Conservation (phyloP, 2,797 vertebrate species). For the Gymnoscopelus braueri region DNA sequence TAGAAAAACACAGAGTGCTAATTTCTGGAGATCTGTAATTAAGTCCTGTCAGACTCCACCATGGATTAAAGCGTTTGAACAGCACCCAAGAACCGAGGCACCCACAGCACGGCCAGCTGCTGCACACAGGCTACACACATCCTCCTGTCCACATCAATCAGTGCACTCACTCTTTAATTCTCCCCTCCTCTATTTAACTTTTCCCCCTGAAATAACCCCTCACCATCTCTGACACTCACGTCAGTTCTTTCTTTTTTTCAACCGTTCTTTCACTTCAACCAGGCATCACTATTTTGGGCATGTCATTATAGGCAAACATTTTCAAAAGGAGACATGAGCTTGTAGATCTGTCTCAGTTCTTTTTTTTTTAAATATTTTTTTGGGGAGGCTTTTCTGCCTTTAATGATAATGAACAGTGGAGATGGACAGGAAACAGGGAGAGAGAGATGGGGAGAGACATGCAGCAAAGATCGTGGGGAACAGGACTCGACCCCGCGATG, state of each 20-base stretch:
- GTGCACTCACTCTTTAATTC: conserved; percentile 33
- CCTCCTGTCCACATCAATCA: conserved; percentile 65
- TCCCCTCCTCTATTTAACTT: conserved; percentile 37
- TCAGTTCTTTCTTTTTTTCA: conserved; percentile 39
- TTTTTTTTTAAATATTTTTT: no score
- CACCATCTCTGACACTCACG: conserved; percentile 41
- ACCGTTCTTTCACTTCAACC: no score
- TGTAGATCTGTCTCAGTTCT: no score
- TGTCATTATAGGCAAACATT: no score
- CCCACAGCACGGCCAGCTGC: conserved; percentile 60
- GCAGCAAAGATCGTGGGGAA: no score
- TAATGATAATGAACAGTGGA: no score
- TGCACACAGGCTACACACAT: conserved; percentile 53
- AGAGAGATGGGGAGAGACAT: no score
- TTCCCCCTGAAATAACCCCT: conserved; percentile 26
- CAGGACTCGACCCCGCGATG: no score
- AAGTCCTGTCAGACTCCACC: conserved; percentile 38
- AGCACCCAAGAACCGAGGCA: conserved; percentile 49
- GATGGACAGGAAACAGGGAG: no score
- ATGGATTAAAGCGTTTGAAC: conserved; percentile 65
- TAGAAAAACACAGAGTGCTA: conserved; percentile 26
- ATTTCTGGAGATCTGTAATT: conserved; percentile 58
- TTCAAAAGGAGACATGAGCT: no score
- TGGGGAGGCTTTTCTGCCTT: no score
- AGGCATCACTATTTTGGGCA: no score